Evolutionary conservation across 2,888 invertebrate genomes (phyloP).

Genomic region (Lasioglossum leucozonium): DNA sequence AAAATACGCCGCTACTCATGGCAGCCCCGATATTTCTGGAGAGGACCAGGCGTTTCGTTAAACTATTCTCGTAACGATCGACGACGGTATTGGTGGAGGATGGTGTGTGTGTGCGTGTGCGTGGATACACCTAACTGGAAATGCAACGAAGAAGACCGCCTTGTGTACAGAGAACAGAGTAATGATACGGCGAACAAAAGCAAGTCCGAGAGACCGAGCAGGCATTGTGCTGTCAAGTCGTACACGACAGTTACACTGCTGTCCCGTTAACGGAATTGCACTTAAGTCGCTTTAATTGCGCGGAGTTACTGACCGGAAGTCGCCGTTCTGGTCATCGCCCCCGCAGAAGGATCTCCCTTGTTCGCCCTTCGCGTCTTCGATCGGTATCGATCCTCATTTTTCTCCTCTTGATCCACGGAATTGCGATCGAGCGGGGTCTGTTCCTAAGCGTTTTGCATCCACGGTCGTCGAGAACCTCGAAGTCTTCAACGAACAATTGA

Average conservation of each 20-base stretch:
- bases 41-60: neutral
- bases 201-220: conserved; percentile 48
- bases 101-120: too few species aligned
- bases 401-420: neutral
- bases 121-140: conserved; percentile 16
- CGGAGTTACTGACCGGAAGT: conserved; percentile 75
- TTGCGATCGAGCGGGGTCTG: too few species aligned
- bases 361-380: conserved; percentile 24
- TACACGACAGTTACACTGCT: conserved; percentile 67
- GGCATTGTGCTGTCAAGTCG: conserved; percentile 72
- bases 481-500: too few species aligned
- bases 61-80: neutral
- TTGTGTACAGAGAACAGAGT: conserved; percentile 7
- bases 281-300: conserved; percentile 76
- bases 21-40: conserved; percentile 43
- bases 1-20: conserved; percentile 2
- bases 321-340: conserved; percentile 76
- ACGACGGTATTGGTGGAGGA: neutral
- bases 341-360: conserved; percentile 57
- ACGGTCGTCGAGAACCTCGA: too few species aligned
- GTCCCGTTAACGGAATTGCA: conserved; percentile 75
- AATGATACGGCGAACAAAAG: conserved; percentile 58
- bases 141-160: conserved; percentile 9
- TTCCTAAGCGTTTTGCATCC: too few species aligned
- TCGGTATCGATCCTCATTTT: conserved; percentile 44